Base-by-base conservation (phyloP, 2,797 vertebrate species). In the Acipenser transmontanus region DNA sequence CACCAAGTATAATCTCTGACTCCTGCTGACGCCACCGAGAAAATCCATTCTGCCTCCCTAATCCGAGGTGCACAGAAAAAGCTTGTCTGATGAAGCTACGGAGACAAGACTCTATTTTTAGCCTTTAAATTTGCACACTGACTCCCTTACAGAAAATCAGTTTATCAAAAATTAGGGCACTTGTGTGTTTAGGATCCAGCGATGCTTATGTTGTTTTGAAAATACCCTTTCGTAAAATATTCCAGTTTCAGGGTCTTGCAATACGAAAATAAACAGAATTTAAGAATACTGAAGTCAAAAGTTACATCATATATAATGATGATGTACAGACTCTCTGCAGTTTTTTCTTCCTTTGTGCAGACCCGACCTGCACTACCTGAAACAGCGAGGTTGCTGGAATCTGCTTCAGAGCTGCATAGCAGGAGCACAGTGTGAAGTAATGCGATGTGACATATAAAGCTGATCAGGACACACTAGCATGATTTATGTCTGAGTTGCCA, bases 91-190 rank as follows among this genome's bases (percentile, higher is more conserved):
- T 80, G 80, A 89, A 79, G 77, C 83, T 83, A 76, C 81, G 82
- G 82, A 78, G 83, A 90, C 78, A 79, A 71, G 80, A 63, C 70
- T 74, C 80, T 87, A 89, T 93, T 91, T 86, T 87, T 87, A 89
- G 84, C 80, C 76, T 80, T 83, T 74, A 67, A 81, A 83, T 88
- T 85, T 72, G 84, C 77, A 73, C 75, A 64, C 64, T 61, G 62
- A 64, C 66, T 72, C 62, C 47, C 57, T 49, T 59, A 13, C n/a
- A 57, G 70, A 74, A 72, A 73, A 79, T 34, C 62, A 81, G 80
- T 76, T 82, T 78, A 82, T 81, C 81, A 81, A 74, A 74, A 76
- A 34, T 34, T 34, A 34, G 34, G 34, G 4, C 4, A 34, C 34
- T 34, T 34, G 34, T 34, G 34, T 34, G 34, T 34, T 34, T 34